A percentile compares a stretch with the other conserved stretches of the same genome.
phyloP scores from a whole-genome alignment of 2,113 vertebrate genomes.

The Neofelis nebulosa region DNA sequence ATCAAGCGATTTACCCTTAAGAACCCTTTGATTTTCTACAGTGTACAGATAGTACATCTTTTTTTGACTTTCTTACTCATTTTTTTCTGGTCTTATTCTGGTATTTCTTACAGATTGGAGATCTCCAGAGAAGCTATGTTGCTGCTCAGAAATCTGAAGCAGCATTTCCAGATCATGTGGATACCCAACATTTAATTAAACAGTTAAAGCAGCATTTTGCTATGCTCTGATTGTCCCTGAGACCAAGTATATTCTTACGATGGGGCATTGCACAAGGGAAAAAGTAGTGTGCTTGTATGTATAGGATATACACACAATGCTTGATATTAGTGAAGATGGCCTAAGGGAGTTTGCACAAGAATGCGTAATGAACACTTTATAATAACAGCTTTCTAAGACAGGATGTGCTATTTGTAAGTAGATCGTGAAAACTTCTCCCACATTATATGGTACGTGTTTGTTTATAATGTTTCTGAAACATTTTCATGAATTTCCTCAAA shows the following conservation, averaged over 20 bases:
- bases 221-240: constrained; percentile 85
- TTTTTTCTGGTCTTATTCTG: background rate
- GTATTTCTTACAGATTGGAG: constrained; percentile 89
- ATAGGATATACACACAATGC: background rate
- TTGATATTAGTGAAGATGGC: background rate
- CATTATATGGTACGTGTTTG: background rate
- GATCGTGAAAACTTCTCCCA: background rate
- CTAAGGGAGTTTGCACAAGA: background rate
- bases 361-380: constrained; percentile 15
- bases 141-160: constrained; percentile 93
- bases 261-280: background rate
- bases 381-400: constrained; percentile 16
- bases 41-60: background rate
- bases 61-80: background rate
- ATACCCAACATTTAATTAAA: constrained; percentile 94
- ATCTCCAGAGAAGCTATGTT: constrained; percentile 96
- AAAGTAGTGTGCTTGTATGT: background rate
- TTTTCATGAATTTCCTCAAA: constrained; percentile 49
- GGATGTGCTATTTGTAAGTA: background rate
- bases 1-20: background rate
- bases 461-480: constrained; percentile 54
- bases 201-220: constrained; percentile 94
- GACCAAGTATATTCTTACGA: background rate
- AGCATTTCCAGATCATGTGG: constrained; percentile 95
- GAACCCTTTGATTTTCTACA: background rate